phyloP scores from a whole-genome alignment of 2,888 invertebrate species.

The Drosophila quinaria region DNA sequence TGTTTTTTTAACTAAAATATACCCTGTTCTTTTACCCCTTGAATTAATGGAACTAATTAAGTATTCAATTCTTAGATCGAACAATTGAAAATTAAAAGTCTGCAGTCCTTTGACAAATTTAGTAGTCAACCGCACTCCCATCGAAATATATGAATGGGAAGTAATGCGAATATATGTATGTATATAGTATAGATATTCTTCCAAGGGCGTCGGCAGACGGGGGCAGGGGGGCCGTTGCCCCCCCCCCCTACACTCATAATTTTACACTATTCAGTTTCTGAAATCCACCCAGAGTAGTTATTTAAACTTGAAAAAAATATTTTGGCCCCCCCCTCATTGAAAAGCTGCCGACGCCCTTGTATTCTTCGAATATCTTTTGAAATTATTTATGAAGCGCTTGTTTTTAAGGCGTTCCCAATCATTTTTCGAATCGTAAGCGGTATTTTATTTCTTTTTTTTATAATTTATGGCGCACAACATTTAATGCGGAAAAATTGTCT shows the following conservation, averaged over 20 bases:
- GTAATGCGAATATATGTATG: conserved; percentile 13
- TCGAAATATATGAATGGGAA: conserved; percentile 10
- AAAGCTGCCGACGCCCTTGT: no score
- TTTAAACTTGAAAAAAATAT: no score
- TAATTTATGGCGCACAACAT: conserved; percentile 56
- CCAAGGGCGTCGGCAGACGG: no score
- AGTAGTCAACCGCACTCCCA: conserved; percentile 32
- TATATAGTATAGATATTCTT: conserved; percentile 17
- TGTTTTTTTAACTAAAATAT: conserved; percentile 21
- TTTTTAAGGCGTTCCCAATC: conserved; percentile 38
- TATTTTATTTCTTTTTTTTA: conserved; percentile 14
- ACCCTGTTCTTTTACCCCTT: conserved; percentile 19
- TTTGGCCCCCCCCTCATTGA: no score
- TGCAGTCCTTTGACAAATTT: conserved; percentile 40
- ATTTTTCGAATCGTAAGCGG: conserved; percentile 42
- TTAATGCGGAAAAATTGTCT: conserved; percentile 71
- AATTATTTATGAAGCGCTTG: conserved; percentile 50
- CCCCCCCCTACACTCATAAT: no score
- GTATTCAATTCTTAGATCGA: conserved; percentile 45
- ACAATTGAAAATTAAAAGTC: conserved; percentile 60
- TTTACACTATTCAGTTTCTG: no score
- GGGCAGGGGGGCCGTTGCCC: no score
- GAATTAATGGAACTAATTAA: conserved; percentile 15
- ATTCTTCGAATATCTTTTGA: conserved; percentile 38
- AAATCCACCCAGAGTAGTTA: no score